Evolutionary conservation across 1,140 invertebrate genomes (phyloP), one percentile per base, ranked within the genome.

Genomic region (Goniozus legneri): DNA sequence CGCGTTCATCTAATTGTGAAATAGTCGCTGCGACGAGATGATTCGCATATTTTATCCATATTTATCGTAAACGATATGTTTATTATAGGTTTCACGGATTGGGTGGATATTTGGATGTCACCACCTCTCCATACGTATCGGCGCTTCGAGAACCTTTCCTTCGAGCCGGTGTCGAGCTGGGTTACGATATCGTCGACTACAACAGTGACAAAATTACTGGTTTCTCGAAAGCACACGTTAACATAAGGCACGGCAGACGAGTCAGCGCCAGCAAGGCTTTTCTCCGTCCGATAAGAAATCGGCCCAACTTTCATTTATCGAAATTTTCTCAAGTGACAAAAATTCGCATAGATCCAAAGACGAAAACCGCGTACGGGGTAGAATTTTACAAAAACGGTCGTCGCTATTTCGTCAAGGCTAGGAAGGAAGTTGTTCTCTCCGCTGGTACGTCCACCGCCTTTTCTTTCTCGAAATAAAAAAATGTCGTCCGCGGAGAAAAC

Each of bases 261-360:
- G 87, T 86, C 39, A 89, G 86, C 55, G 81, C 86, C 6, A 79
- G 76, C 0, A 86, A 84, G 69, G 85, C 85, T 0, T 87, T 86
- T 62, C 62, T 88, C 18, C 78, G 79, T 50, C 83, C 83, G 1
- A 68, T 82, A 3, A 69, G 77, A 8, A 59, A 79, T 19, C 77
- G 89, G 34, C 44, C 44, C 18, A 94, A 93, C 62, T 76, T 93
- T 1, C 80, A 84, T 52, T 75, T 92, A 0, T 80, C 84, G 0
- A 85, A 84, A 37, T 76, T 79, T 31, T 82, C 85, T 0, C 78
- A 81, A 15, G 80, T 84, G 0, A 86, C 79, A 33, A 33, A 80
- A 76, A 81, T 91, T 39, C 49, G 85, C 1, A 82, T 89, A 13
- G 75, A 87, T 63, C 70, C 77, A 0, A n/a, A 60, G 1, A 80